Evolutionary conservation across 2,888 invertebrate genomes (phyloP).

Genomic region (Aphodius granarius): DNA sequence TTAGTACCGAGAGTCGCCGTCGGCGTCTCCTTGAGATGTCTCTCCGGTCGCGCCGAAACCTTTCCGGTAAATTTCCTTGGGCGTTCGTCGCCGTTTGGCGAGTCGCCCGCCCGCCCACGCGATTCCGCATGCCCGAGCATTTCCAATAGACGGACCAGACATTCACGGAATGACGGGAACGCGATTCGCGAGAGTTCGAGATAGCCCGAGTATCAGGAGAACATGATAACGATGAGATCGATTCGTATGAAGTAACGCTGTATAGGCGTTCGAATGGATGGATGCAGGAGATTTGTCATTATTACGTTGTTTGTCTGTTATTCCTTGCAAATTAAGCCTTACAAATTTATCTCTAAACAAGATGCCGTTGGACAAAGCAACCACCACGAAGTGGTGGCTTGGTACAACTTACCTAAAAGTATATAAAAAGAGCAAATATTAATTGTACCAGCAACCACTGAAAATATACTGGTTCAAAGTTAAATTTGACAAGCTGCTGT

Average conservation of each 20-base stretch:
- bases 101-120: background rate
- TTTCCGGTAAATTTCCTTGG: background rate
- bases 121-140: background rate
- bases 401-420: too few species aligned
- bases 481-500: too few species aligned
- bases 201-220: conserved; percentile 22
- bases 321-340: too few species aligned
- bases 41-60: background rate
- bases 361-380: too few species aligned
- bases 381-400: too few species aligned
- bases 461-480: too few species aligned
- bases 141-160: background rate
- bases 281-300: too few species aligned
- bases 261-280: too few species aligned
- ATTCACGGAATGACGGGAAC: conserved; percentile 27
- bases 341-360: too few species aligned
- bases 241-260: background rate
- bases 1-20: background rate
- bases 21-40: background rate
- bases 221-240: conserved; percentile 3
- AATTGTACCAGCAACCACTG: too few species aligned
- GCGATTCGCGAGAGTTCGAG: conserved; percentile 28
- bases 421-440: too few species aligned
- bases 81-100: background rate
- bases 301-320: too few species aligned